Percentiles rank a stretch among this genome's conserved stretches.
Evolutionary conservation across 2,113 vertebrate genomes (phyloP).

Genomic region (Gnathonemus echidnorhynchus): DNA sequence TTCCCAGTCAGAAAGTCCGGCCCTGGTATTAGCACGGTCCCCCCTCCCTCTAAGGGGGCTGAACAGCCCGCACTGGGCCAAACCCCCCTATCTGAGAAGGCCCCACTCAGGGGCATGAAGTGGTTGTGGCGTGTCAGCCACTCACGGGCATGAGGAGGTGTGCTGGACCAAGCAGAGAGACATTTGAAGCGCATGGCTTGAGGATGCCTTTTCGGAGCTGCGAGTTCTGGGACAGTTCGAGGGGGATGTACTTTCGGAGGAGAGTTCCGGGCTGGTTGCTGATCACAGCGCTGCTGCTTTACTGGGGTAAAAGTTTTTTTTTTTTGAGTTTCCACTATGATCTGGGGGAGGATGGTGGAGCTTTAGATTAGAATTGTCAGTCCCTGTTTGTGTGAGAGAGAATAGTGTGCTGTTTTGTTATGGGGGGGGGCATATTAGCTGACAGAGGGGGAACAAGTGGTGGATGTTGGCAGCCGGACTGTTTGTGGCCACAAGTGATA

Average conservation of each 20-base stretch:
- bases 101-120: conserved; percentile 32
- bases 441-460: background rate
- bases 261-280: background rate
- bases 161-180: conserved; percentile 22
- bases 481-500: background rate
- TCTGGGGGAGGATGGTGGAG: background rate
- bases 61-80: conserved; percentile 29
- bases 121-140: conserved; percentile 21
- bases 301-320: background rate
- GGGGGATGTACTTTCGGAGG: conserved; percentile 57
- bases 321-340: background rate
- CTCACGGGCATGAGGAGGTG: conserved; percentile 7
- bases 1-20: conserved; percentile 34
- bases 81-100: conserved; percentile 44
- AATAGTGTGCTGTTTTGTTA: background rate
- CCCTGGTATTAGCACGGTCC: conserved; percentile 46
- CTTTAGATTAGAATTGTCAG: background rate
- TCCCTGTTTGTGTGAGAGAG: background rate
- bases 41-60: conserved; percentile 34
- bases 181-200: conserved; percentile 4
- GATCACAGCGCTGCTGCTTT: background rate
- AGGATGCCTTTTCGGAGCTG: background rate
- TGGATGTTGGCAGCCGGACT: background rate
- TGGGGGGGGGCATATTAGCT: background rate
- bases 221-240: conserved; percentile 31